Evolutionary conservation across 1,140 invertebrate species (phyloP).

Genomic region (Globodera rostochiensis): DNA sequence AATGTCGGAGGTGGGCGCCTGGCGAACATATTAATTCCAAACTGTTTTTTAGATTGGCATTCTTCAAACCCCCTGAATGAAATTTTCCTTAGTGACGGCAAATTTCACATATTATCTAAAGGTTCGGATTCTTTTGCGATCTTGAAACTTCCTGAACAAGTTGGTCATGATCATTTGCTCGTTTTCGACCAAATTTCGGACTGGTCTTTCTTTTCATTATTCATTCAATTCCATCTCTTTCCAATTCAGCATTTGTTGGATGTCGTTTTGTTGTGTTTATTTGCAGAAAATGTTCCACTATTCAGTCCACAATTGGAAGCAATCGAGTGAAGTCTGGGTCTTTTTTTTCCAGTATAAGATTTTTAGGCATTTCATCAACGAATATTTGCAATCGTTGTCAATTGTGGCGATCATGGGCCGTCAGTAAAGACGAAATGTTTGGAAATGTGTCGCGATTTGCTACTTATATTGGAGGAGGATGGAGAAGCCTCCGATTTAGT

Average conservation of each 20-base stretch:
- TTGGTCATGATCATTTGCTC: background rate
- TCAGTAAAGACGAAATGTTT: background rate
- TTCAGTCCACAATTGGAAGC: conserved; percentile 24
- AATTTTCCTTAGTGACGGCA: background rate
- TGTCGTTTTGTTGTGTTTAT: conserved; percentile 28
- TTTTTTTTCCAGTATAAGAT: background rate
- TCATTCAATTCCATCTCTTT: background rate
- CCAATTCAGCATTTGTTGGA: conserved; percentile 26
- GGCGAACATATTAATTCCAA: background rate
- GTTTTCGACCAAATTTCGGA: conserved; percentile 23
- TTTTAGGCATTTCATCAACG: conserved; percentile 28
- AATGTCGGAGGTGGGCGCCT: background rate
- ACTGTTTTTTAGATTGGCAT: background rate
- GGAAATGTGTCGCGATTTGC: conserved; percentile 14
- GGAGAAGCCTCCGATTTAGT: conserved; percentile 6
- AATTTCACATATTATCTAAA: background rate
- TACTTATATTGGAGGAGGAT: conserved; percentile 13
- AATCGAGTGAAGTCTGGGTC: conserved; percentile 15
- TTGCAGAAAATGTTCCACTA: conserved; percentile 32
- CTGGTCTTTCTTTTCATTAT: background rate
- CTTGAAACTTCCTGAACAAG: background rate
- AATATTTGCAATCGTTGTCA: conserved; percentile 10
- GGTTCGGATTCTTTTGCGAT: background rate
- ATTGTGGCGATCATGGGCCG: background rate
- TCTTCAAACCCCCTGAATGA: background rate